Base-by-base conservation (phyloP, 2,888 invertebrate species). In the Dynastes grantii region DNA sequence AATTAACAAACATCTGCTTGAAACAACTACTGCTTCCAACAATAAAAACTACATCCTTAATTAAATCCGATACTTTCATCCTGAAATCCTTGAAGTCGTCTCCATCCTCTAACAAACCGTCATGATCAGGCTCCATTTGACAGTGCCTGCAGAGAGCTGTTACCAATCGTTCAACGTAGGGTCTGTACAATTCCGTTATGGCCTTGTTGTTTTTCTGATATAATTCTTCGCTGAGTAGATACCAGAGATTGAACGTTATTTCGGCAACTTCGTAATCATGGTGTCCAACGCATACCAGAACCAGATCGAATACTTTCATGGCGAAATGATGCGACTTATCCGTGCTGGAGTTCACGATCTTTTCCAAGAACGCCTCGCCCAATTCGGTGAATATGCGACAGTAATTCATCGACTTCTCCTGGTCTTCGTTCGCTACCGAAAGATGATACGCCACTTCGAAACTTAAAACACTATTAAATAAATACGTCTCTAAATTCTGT, bases 181-280 rank as follows among this genome's bases (percentile, higher is more conserved):
- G 98, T 85, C 94, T 94, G 88, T 98, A 99, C 51, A 95, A 90
- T 68, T 92, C 92, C 1, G 95, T 96, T n/a, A 97, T 87, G 0
- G 93, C 92, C 84, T 95, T 94, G 85, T 93, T 94, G 87, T 97
- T 95, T 82, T 94, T 93, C 84, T 96, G 95, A 88, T 98, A 99
- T 3, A 99, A 90, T 85, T 96, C 95, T 89, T 99, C 99, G 3
- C 98, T 98, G 51, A 99, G 89, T 37, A 96, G 93, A 89, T 97
- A 98, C 99, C 99, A 99, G 79, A 98, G 92, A 89, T 97, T 96
- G 88, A 99, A 99, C 1, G 99, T 98, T 83, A 98, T 96, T 87
- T 94, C 94, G 49, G 94, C 93, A 84, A 98, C 97, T 92, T 98
- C 98, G 90, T 98, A 99, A 88, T 99, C 98, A 89, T 98, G 98